Base-by-base conservation (phyloP, 1,140 invertebrate species). In the Scaptomyza pallida region DNA sequence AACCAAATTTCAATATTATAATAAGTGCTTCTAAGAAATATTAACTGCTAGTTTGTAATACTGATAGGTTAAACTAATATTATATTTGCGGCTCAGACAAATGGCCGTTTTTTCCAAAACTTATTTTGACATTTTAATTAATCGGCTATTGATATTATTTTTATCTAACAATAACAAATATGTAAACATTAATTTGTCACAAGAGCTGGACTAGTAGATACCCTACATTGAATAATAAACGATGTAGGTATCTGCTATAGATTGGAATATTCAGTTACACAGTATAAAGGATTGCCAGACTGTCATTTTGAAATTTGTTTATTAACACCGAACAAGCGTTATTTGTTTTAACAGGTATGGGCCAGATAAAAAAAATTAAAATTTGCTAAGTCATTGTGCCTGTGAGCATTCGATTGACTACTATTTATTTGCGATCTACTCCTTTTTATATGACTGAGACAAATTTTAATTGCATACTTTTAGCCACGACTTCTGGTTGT, bases 81-180 rank as follows among this genome's bases (percentile, higher is more conserved):
- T 10, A 8, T 15, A n/a, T 15, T n/a, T 50, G 5, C 1, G 13
- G 21, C 21, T 23, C 10, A 13, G 23, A 12, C 3, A 9, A 26
- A n/a, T 9, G n/a, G 2, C 23, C 3, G 21, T 15, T 30, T 30
- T 30, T 16, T 16, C 23, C 8, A 33, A 30, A 30, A 30, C 16
- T 48, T 23, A 8, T 15, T 26, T 16, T 48, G 45, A 16, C 47
- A 50, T 15, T 33, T 33, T 10, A 50, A 16, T 30, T 50, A 50
- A 50, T 50, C 47, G 23, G n/a, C 21, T 10, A 47, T 19, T 30
- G 26, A 30, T 44, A 21, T 21, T 21, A n/a, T 21, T 21, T 21
- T 17, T 43, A 43, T 17, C 41, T 10, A 3, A 43, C 15, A 10
- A 12, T 43, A 17, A 9, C 5, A 43, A 19, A 43, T 17, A 43